A percentile compares a stretch with the other conserved stretches of the same genome.
These are phyloP conservation scores for Pasiphila rectangulata DNA, from an alignment of 2,888 invertebrate species.

Conservation along the genomic window DNA sequence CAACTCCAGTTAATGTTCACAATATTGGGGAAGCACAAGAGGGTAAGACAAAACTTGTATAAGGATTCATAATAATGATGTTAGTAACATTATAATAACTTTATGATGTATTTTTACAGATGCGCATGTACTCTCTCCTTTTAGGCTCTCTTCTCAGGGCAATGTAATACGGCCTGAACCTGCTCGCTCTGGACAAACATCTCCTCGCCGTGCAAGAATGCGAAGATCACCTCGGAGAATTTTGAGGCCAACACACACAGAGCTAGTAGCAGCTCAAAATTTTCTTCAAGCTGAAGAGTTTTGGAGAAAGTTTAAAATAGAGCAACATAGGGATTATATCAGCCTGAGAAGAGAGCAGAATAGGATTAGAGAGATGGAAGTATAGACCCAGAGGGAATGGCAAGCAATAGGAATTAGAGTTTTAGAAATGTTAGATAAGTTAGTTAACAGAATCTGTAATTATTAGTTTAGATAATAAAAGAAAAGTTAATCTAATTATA, in stretches of 20 bases:
- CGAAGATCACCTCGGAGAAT: not conserved
- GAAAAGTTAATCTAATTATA: not conserved
- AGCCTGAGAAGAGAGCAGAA: slow-evolving; percentile 1
- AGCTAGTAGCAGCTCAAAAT: slow-evolving; percentile 1
- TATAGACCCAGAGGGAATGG: slow-evolving; percentile 8
- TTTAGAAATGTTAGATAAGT: not conserved
- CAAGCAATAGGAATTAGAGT: slow-evolving; percentile 5
- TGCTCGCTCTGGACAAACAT: too few relatives aligned
- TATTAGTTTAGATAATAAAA: too few relatives aligned
- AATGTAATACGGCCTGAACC: too few relatives aligned
- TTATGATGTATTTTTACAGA: too few relatives aligned
- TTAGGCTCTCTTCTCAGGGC: too few relatives aligned
- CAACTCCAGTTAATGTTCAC: not conserved
- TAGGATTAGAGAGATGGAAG: slow-evolving; percentile 4
- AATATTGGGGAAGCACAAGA: not conserved
- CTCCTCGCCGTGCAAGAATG: too few relatives aligned
- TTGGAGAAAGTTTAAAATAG: slow-evolving; percentile 3
- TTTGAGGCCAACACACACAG: not conserved
- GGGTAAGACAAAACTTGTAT: too few relatives aligned
- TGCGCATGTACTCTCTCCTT: too few relatives aligned
- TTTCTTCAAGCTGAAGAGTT: slow-evolving; percentile 2
- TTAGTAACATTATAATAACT: too few relatives aligned
- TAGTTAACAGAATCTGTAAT: not conserved
- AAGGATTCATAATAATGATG: too few relatives aligned
- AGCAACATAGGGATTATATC: not conserved